These are phyloP conservation scores for Eudyptes chrysolophus DNA, from an alignment of 2,113 vertebrate species.

Conservation along the genomic window DNA sequence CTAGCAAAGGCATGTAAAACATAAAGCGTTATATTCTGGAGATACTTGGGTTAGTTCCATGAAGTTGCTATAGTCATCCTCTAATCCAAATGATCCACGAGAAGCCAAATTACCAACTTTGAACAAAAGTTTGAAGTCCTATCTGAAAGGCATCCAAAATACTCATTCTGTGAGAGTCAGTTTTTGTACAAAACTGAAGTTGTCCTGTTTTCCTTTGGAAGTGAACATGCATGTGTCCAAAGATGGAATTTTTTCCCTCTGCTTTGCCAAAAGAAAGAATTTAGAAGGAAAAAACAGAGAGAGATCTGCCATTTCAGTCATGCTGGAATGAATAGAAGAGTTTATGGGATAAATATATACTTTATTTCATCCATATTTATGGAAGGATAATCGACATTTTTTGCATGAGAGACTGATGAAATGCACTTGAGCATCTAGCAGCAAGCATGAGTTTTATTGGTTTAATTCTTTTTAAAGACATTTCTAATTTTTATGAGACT, in stretches of 20 bases:
- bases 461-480: constrained; percentile 30
- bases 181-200: background rate
- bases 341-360: constrained; percentile 14
- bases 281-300: background rate
- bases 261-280: background rate
- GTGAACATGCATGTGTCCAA: background rate
- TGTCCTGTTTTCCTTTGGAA: background rate
- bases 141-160: background rate
- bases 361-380: constrained; percentile 35
- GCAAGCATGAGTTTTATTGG: background rate
- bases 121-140: background rate
- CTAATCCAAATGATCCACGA: background rate
- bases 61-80: background rate
- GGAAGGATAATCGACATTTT: background rate
- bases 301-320: background rate
- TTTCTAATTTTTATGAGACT: constrained; percentile 29
- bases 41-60: background rate
- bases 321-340: background rate
- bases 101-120: background rate
- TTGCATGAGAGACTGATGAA: background rate
- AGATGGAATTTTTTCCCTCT: background rate
- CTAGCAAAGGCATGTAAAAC: background rate
- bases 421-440: background rate
- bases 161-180: background rate
- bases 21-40: background rate